phyloP scores from a whole-genome alignment of 2,888 invertebrate genomes.

The Microchrysa polita region DNA sequence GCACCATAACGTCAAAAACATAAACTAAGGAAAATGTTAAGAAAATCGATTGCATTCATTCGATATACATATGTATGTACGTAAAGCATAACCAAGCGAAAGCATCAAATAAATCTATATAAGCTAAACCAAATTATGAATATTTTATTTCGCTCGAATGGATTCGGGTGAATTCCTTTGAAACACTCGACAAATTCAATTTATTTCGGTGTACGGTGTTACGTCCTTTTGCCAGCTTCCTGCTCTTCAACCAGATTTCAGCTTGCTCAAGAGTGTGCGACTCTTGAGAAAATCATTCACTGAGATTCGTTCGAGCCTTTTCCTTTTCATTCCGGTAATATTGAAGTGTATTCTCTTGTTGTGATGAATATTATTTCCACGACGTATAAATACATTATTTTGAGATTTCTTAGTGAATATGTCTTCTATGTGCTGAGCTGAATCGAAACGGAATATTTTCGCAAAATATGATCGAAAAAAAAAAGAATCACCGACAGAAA shows the following conservation, averaged over 20 bases:
- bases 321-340: too few relatives aligned
- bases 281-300: too few relatives aligned
- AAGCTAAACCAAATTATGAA: constrained; percentile 45
- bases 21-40: neutral
- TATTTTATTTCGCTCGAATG: constrained; percentile 37
- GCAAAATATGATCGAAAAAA: neutral
- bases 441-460: too few relatives aligned
- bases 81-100: constrained; percentile 20
- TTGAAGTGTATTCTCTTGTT: too few relatives aligned
- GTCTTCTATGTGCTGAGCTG: too few relatives aligned
- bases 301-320: too few relatives aligned
- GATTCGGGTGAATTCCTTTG: constrained; percentile 33
- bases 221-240: constrained; percentile 4
- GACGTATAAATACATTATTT: too few relatives aligned
- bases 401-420: too few relatives aligned
- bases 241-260: neutral
- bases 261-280: too few relatives aligned
- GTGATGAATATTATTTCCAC: too few relatives aligned
- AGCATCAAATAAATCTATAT: constrained; percentile 35
- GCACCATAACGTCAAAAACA: too few relatives aligned
- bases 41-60: constrained; percentile 20
- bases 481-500: constrained; percentile 5
- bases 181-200: constrained; percentile 33
- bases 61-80: too few relatives aligned
- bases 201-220: constrained; percentile 27